Evolutionary conservation across 2,888 invertebrate genomes (phyloP), one percentile per base, ranked within the genome.

Genomic region (Xylota segnis): DNA sequence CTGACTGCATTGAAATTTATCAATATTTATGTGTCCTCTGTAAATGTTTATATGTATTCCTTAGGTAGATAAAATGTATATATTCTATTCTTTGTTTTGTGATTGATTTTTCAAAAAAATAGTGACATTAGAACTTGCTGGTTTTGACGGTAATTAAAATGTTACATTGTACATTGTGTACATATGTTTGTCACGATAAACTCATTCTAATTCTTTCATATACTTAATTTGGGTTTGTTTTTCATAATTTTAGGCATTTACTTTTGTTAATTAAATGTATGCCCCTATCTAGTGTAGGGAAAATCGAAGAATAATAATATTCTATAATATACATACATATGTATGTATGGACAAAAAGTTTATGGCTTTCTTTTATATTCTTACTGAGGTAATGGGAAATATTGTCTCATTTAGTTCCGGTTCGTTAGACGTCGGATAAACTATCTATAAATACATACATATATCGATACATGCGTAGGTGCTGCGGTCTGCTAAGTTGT

Each of bases 21-120:
- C 52, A 52, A 27, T 52, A 27, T n/a, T 29, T n/a, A 12, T 61
- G 10, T 40, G 43, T 40, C 37, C 32, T 16, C 12, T 29, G 7
- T 0, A 27, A 43, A 43, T 27, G 4, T 4, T 6, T 45, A 12
- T n/a, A 6, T 45, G 14, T 14, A n/a, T 32, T 5, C 5, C 10
- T 23, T 23, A 23, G 23, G 3, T 23, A 23, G 23, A 23, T 23
- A 23, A 23, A 3, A 23, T 23, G 1, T 23, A 23, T 23, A 23
- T 23, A 23, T 23, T 23, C 23, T 23, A 14, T 45, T 4, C 7
- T n/a, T 3, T 45, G 14, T 50, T 6, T 50, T 50, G 4, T 18
- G 9, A 65, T 65, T 65, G 50, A 65, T 50, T 65, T 65, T 50
- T 34, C 65, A 50, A n/a, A 34, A 45, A 65, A 32, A 47, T 5